Evolutionary conservation across 2,888 invertebrate species (phyloP).

Genomic region (Tupiocoris notatus): DNA sequence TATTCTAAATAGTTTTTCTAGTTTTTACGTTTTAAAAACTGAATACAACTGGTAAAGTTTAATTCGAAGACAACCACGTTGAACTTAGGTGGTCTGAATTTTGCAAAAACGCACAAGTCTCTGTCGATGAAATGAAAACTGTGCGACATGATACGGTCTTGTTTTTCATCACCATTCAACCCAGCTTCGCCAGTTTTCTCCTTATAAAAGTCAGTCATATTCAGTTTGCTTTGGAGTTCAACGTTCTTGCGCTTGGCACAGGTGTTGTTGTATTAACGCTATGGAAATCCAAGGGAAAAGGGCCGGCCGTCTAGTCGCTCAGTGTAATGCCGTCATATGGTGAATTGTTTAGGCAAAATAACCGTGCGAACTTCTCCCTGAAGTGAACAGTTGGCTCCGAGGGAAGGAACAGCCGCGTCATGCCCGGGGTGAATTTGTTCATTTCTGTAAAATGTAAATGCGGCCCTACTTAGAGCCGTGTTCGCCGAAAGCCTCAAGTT

Average conservation of each 20-base stretch:
- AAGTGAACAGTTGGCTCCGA: constrained; percentile 23
- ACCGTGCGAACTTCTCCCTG: constrained; percentile 33
- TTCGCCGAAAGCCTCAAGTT: background rate
- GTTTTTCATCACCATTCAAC: background rate
- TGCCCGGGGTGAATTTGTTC: background rate
- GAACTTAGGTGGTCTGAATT: too few relatives aligned
- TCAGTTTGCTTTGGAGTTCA: background rate
- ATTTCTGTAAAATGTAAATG: background rate
- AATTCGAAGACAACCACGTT: too few relatives aligned
- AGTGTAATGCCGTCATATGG: constrained; percentile 39
- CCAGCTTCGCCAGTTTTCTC: background rate
- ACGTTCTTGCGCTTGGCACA: too few relatives aligned
- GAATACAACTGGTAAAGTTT: too few relatives aligned
- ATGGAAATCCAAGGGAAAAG: constrained; percentile 20
- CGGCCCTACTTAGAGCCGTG: background rate
- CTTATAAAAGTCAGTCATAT: background rate
- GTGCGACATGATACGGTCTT: too few relatives aligned
- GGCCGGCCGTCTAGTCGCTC: constrained; percentile 20
- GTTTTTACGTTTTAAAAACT: too few relatives aligned
- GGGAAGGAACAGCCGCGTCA: background rate
- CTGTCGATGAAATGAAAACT: too few relatives aligned
- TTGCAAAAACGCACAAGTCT: too few relatives aligned
- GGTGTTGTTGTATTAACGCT: constrained; percentile 38
- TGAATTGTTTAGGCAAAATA: constrained; percentile 39
- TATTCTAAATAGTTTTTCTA: too few relatives aligned